Conservation (phyloP, 2,888 invertebrate species). For the Barypeithes pellucidus region DNA sequence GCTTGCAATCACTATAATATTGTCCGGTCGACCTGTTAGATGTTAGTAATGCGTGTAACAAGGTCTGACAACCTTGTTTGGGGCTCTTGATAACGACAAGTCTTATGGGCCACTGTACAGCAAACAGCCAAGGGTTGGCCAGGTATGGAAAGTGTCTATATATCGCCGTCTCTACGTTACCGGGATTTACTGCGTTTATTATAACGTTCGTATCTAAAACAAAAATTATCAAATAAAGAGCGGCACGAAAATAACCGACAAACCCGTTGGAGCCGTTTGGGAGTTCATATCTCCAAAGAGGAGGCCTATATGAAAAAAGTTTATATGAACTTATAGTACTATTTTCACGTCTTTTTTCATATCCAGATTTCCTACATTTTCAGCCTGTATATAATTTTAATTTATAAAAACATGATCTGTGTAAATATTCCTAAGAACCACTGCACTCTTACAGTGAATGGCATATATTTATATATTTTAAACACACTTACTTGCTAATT, state of each 20-base stretch:
- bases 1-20: constrained; percentile 67
- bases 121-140: constrained; percentile 65
- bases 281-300: no score
- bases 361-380: no score
- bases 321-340: no score
- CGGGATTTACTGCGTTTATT: constrained; percentile 70
- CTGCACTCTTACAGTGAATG: no score
- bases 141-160: constrained; percentile 68
- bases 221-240: constrained; percentile 26
- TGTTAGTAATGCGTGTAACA: constrained; percentile 68
- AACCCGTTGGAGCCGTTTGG: no score
- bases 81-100: constrained; percentile 67
- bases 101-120: constrained; percentile 68
- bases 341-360: no score
- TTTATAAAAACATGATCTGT: no score
- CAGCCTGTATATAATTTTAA: no score
- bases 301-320: no score
- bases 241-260: no score
- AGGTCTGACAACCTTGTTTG: constrained; percentile 69
- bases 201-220: constrained; percentile 67
- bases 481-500: constrained; percentile 63
- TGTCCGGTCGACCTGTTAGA: constrained; percentile 67
- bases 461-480: no score
- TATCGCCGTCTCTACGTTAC: constrained; percentile 70
- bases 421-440: no score